Evolutionary conservation across 2,888 invertebrate genomes (phyloP).

Genomic region (Athalia rosae): DNA sequence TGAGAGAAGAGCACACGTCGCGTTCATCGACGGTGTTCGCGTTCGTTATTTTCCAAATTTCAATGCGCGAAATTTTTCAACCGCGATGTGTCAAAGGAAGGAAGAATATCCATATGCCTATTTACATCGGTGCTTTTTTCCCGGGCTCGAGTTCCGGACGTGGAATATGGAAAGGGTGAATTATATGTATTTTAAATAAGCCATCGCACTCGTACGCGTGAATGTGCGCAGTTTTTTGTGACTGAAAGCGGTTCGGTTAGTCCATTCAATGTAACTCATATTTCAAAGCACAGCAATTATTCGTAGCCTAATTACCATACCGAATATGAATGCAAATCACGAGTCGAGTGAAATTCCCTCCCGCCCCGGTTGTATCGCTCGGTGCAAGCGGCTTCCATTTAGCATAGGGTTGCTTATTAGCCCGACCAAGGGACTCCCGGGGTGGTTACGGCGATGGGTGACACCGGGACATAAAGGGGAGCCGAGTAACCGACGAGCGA

Average conservation of each 20-base stretch:
- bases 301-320: slow-evolving; percentile 70
- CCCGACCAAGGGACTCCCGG: slow-evolving; percentile 63
- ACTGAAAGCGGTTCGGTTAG: slow-evolving; percentile 48
- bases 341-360: neutral
- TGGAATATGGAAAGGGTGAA: neutral
- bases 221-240: slow-evolving; percentile 5
- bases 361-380: slow-evolving; percentile 52
- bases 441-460: slow-evolving; percentile 40
- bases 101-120: neutral
- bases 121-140: neutral
- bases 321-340: slow-evolving; percentile 70
- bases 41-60: no score
- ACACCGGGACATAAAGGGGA: slow-evolving; percentile 1
- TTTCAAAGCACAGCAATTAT: slow-evolving; percentile 64
- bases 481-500: neutral
- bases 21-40: no score
- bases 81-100: neutral
- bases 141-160: neutral
- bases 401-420: slow-evolving; percentile 68
- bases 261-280: slow-evolving; percentile 50
- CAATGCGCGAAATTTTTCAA: no score
- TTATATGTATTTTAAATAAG: neutral
- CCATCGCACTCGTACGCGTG: neutral
- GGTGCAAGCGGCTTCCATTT: slow-evolving; percentile 59
- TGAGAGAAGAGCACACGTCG: no score